A percentile compares a stretch with the other conserved stretches of the same genome.
phyloP scores from a whole-genome alignment of 2,797 vertebrate species.

The Novumbra hubbsi region DNA sequence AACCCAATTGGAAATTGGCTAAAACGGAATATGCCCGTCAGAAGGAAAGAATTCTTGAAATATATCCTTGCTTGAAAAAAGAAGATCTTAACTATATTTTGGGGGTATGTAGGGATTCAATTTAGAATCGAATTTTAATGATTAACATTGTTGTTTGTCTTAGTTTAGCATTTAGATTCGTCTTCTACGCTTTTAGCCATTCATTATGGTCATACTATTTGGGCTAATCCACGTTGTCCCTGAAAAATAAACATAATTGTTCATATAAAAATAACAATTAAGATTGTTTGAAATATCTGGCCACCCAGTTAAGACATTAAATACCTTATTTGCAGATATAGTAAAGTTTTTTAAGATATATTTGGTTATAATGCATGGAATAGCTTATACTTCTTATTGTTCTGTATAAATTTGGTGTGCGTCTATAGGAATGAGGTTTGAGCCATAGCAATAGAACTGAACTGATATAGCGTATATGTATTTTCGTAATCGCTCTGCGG shows the following conservation, averaged over 20 bases:
- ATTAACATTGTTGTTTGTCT: not conserved
- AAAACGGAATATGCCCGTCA: slow-evolving; percentile 70
- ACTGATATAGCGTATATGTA: not conserved
- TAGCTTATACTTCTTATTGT: not conserved
- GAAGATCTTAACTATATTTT: slow-evolving; percentile 83
- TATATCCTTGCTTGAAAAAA: slow-evolving; percentile 78
- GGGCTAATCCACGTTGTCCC: not conserved
- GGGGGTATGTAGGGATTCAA: slow-evolving; percentile 71
- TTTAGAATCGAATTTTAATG: not conserved
- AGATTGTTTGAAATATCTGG: not conserved
- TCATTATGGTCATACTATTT: not conserved
- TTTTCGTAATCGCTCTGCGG: not conserved
- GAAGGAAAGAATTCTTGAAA: slow-evolving; percentile 76
- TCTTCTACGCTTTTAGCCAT: not conserved
- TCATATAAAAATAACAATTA: not conserved
- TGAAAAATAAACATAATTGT: not conserved
- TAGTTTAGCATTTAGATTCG: not conserved
- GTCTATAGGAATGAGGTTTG: not conserved
- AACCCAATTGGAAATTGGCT: slow-evolving; percentile 83
- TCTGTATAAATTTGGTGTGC: not conserved
- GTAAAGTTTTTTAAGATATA: not conserved
- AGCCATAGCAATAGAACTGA: not conserved
- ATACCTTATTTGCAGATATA: not conserved
- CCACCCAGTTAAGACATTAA: not conserved
- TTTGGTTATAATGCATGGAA: not conserved